Percentiles rank a stretch among this genome's conserved stretches.
Evolutionary conservation across 1,140 invertebrate species (phyloP).

Genomic region (Phocides pigmalion): DNA sequence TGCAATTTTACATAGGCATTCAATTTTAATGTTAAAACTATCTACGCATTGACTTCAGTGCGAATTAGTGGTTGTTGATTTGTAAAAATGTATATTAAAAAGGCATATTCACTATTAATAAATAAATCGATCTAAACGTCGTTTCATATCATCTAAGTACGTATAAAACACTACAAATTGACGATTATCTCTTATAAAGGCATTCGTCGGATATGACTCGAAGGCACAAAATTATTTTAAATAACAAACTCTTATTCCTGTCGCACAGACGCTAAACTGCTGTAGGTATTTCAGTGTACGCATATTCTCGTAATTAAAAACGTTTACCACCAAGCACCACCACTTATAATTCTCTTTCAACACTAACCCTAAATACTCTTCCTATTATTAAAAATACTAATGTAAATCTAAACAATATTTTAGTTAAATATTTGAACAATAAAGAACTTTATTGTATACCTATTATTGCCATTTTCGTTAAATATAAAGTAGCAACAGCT

Average conservation of each 20-base stretch:
- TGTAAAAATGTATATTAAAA: conserved; percentile 36
- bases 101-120: conserved; percentile 42
- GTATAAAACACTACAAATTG: conserved; percentile 65
- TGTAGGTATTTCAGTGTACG: conserved; percentile 43
- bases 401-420: conserved; percentile 59
- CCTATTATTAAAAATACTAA: conserved; percentile 57
- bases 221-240: conserved; percentile 77
- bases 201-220: conserved; percentile 75
- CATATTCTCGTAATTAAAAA: conserved; percentile 39
- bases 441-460: conserved; percentile 72
- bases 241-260: conserved; percentile 45
- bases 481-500: conserved; percentile 52
- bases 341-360: conserved; percentile 53
- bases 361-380: conserved; percentile 59
- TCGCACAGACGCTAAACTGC: conserved; percentile 44
- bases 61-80: conserved; percentile 10
- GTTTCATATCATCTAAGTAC: conserved; percentile 45
- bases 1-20: conserved; percentile 13
- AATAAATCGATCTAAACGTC: conserved; percentile 44
- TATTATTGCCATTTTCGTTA: conserved; percentile 79
- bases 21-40: background rate
- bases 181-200: conserved; percentile 48
- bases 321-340: conserved; percentile 68
- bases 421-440: conserved; percentile 77
- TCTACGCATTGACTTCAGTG: conserved; percentile 8